A percentile compares a stretch with the other conserved stretches of the same genome.
Conservation (phyloP, 2,888 invertebrate genomes). For the Caenorhabditis japonica region DNA sequence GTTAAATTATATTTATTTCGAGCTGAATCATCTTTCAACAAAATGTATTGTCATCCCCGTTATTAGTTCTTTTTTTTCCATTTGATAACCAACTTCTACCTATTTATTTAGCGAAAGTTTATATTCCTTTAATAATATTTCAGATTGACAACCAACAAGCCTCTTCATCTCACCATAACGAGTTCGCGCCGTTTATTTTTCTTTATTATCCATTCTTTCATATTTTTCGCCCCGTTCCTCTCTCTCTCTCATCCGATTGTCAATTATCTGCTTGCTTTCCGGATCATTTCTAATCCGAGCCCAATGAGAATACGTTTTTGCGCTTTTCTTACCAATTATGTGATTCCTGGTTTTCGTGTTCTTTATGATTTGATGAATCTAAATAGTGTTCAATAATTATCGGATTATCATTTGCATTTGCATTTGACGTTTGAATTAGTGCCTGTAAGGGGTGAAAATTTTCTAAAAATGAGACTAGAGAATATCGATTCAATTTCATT, state of each 20-base stretch:
- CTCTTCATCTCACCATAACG: constrained; percentile 42
- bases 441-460: no score
- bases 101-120: constrained; percentile 9
- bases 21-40: constrained; percentile 1
- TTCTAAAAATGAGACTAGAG: no score
- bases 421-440: no score
- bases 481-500: no score
- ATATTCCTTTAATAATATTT: constrained; percentile 5
- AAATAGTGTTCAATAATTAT: no score
- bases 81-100: constrained; percentile 4
- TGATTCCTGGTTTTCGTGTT: constrained; percentile 22
- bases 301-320: no score
- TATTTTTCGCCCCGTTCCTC: neutral
- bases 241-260: neutral
- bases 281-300: no score
- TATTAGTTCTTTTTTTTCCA: neutral
- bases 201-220: constrained; percentile 23
- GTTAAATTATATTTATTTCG: constrained; percentile 67
- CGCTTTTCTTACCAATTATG: constrained; percentile 44
- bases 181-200: constrained; percentile 24
- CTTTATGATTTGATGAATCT: constrained; percentile 34
- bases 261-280: constrained; percentile 29
- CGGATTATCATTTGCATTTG: no score
- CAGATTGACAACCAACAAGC: constrained; percentile 34
- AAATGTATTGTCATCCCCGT: constrained; percentile 1